Evolutionary conservation across 2,888 invertebrate species (phyloP).

Genomic region (Thymelicus acteon): DNA sequence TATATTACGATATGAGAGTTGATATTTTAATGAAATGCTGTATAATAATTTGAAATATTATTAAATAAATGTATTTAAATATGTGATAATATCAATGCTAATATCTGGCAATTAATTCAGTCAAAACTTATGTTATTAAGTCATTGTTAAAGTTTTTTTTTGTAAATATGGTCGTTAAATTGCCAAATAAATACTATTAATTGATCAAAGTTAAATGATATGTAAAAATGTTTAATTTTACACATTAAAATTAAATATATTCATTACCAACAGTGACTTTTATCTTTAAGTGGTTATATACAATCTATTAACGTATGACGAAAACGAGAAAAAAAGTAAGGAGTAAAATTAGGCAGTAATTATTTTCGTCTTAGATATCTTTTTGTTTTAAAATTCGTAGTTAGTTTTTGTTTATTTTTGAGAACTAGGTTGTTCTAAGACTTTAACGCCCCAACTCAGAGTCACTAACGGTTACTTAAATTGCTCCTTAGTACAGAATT

Average conservation of each 20-base stretch:
- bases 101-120: constrained; percentile 55
- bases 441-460: too few species aligned
- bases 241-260: constrained; percentile 45
- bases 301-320: too few species aligned
- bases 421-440: too few species aligned
- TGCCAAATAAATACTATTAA: constrained; percentile 54
- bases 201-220: constrained; percentile 47
- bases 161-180: constrained; percentile 58
- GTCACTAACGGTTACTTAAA: too few species aligned
- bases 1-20: neutral
- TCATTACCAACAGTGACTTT: neutral
- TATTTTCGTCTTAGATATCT: too few species aligned
- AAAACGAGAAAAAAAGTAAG: too few species aligned
- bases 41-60: neutral
- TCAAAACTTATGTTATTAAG: constrained; percentile 61
- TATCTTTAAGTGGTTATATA: neutral
- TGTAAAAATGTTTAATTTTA: constrained; percentile 46
- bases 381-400: too few species aligned
- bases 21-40: neutral
- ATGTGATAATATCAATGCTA: constrained; percentile 35
- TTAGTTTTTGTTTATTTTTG: too few species aligned
- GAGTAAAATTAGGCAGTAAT: too few species aligned
- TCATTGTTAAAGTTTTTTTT: constrained; percentile 58
- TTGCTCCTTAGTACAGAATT: too few species aligned
- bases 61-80: constrained; percentile 1